Conservation (phyloP, 1,140 invertebrate genomes). For the Physella acuta region DNA sequence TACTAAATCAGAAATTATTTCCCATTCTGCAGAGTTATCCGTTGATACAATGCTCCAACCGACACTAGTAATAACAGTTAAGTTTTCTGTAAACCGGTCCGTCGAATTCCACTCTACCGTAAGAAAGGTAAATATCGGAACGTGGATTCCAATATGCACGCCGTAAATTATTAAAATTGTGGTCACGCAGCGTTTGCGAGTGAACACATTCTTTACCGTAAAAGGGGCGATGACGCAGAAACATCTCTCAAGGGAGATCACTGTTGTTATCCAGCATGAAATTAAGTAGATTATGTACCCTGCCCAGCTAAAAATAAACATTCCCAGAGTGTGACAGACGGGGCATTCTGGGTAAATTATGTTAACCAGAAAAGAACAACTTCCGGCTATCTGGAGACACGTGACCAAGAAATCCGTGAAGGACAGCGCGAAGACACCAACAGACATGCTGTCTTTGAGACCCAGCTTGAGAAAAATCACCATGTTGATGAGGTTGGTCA, state of each 20-base stretch:
- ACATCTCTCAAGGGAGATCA: slow-evolving; percentile 7
- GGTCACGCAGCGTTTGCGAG: neutral
- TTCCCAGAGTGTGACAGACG: neutral
- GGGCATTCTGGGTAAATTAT: neutral
- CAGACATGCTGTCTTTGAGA: slow-evolving; percentile 7
- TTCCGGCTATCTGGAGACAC: neutral
- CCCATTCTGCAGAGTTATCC: neutral
- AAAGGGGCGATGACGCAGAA: neutral
- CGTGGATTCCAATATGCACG: neutral
- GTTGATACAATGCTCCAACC: neutral
- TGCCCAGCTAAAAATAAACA: neutral
- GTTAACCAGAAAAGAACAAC: neutral
- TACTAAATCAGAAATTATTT: neutral
- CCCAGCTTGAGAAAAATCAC: slow-evolving; percentile 3
- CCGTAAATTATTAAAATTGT: neutral
- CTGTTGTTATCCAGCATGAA: neutral
- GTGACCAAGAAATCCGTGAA: slow-evolving; percentile 1
- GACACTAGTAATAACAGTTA: neutral
- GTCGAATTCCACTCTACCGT: neutral
- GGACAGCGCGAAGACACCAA: neutral
- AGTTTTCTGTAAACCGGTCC: neutral
- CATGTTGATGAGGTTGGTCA: neutral
- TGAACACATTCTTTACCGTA: neutral
- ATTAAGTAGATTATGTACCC: neutral
- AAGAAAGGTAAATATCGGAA: neutral